These are phyloP conservation scores for Acanthurus leucopareius DNA, from an alignment of 2,797 vertebrate genomes.

Conservation along the genomic window DNA sequence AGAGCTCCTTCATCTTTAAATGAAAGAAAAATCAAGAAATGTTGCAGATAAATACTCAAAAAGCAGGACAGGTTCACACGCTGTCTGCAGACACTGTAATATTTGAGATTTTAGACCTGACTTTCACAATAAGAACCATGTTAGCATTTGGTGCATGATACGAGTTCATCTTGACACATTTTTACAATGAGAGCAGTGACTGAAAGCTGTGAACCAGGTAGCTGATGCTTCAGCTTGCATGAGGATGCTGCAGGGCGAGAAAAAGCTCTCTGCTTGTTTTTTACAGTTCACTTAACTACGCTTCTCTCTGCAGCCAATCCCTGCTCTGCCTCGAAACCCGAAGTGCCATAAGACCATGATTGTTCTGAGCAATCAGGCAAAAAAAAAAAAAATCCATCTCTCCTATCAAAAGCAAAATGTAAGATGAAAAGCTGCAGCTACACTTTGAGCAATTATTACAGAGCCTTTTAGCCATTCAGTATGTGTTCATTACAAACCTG, in stretches of 20 bases:
- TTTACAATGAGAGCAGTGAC: slow-evolving; percentile 26
- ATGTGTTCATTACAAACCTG: not conserved
- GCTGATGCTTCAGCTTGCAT: slow-evolving; percentile 43
- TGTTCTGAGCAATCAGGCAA: slow-evolving; percentile 56
- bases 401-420: slow-evolving; percentile 34
- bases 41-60: slow-evolving; percentile 11
- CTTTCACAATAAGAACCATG: slow-evolving; percentile 1
- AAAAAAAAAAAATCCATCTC: slow-evolving; percentile 34
- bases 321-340: slow-evolving; percentile 45
- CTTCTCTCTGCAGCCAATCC: slow-evolving; percentile 38
- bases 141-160: slow-evolving; percentile 16
- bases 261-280: slow-evolving; percentile 66
- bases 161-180: slow-evolving; percentile 26
- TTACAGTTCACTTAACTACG: slow-evolving; percentile 71
- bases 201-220: slow-evolving; percentile 48
- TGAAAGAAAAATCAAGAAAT: slow-evolving; percentile 44
- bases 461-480: not conserved
- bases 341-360: slow-evolving; percentile 39
- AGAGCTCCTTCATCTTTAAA: slow-evolving; percentile 94
- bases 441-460: slow-evolving; percentile 6
- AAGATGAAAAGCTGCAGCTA: slow-evolving; percentile 17
- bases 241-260: slow-evolving; percentile 61
- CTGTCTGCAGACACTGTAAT: not conserved
- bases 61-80: not conserved
- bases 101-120: not conserved